phyloP scores from a whole-genome alignment of 2,888 invertebrate genomes.

The Sarcophaga rosellei region DNA sequence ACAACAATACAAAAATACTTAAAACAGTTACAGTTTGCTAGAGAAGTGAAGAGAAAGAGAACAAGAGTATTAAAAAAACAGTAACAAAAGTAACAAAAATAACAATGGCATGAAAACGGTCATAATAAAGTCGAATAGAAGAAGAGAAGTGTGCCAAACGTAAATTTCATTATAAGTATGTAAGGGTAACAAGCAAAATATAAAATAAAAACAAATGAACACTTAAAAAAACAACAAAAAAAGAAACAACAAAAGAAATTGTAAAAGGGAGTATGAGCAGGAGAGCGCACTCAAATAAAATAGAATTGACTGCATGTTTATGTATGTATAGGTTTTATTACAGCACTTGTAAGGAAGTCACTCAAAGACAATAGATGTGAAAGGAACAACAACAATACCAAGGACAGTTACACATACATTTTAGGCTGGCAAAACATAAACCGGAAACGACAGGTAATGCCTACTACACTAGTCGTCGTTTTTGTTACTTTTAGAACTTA shows the following conservation, averaged over 20 bases:
- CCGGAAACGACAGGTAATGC: conserved; percentile 47
- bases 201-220: neutral
- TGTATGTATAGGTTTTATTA: neutral
- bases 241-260: neutral
- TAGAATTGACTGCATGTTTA: neutral
- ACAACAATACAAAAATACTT: conserved; percentile 21
- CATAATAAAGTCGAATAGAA: neutral
- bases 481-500: neutral
- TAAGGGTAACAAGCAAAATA: conserved; percentile 35
- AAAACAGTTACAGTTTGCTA: neutral
- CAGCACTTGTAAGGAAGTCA: conserved; percentile 4
- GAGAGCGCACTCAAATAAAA: neutral
- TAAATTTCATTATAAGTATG: conserved; percentile 42
- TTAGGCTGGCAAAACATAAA: conserved; percentile 28
- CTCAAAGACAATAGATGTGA: conserved; percentile 1
- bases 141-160: conserved; percentile 50
- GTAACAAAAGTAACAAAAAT: neutral
- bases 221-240: conserved; percentile 30
- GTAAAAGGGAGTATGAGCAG: neutral
- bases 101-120: conserved; percentile 4
- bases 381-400: neutral
- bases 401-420: neutral
- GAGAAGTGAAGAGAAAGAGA: neutral
- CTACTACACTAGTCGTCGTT: conserved; percentile 19
- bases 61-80: too few species aligned